A percentile compares a stretch with the other conserved stretches of the same genome.
Evolutionary conservation across 2,888 invertebrate genomes (phyloP).

Genomic region (Drosophila paranaensis): DNA sequence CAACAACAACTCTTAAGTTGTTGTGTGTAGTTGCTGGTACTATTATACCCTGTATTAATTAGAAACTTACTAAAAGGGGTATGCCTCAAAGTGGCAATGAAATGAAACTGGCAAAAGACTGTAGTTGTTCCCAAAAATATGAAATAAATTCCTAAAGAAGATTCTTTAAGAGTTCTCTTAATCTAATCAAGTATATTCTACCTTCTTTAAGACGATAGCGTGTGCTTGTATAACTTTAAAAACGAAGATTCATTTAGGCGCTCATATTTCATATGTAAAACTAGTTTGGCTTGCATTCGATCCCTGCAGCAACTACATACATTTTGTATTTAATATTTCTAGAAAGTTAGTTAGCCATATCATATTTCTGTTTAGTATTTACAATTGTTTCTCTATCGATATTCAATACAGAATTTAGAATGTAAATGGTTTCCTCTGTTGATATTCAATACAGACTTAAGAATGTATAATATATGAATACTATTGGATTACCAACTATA

Average conservation of each 20-base stretch:
- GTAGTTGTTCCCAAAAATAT: neutral
- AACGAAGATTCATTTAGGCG: too few relatives aligned
- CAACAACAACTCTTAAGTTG: constrained; percentile 26
- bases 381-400: neutral
- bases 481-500: neutral
- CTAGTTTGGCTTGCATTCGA: neutral
- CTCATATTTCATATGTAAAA: neutral
- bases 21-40: constrained; percentile 33
- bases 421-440: neutral
- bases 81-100: neutral
- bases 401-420: neutral
- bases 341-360: neutral
- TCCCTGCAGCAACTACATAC: neutral
- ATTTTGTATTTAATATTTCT: neutral
- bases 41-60: constrained; percentile 13
- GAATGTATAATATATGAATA: neutral
- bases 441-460: neutral
- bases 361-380: neutral
- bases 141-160: neutral
- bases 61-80: neutral
- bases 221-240: neutral
- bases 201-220: too few relatives aligned
- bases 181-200: too few relatives aligned
- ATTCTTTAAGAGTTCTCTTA: too few relatives aligned
- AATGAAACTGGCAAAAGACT: neutral